Conservation (phyloP, 1,140 invertebrate genomes). For the Apis laboriosa region DNA sequence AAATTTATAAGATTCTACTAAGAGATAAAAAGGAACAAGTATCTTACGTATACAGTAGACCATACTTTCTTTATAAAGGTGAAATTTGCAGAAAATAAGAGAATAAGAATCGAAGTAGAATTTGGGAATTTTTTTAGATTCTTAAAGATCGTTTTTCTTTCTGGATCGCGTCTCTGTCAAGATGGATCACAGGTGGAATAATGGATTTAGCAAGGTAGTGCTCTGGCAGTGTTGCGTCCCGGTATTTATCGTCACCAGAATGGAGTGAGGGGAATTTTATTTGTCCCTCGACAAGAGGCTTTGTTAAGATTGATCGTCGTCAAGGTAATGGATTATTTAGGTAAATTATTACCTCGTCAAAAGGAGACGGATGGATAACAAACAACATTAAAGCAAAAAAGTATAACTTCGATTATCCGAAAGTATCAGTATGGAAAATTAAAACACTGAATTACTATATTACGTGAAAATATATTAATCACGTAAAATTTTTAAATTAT, state of each 20-base stretch:
- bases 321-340: slow-evolving; percentile 7
- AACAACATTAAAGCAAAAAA: too few relatives aligned
- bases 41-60: too few relatives aligned
- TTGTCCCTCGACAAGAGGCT: background rate
- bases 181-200: slow-evolving; percentile 11
- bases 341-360: background rate
- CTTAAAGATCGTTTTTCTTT: background rate
- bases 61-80: background rate
- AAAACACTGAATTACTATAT: too few relatives aligned
- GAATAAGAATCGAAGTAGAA: background rate
- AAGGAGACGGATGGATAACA: background rate
- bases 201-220: slow-evolving; percentile 13
- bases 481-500: too few relatives aligned
- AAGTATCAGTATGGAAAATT: too few relatives aligned
- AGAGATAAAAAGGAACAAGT: too few relatives aligned
- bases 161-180: background rate
- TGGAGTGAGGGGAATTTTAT: background rate
- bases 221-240: background rate
- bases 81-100: background rate
- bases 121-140: too few relatives aligned
- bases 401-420: too few relatives aligned
- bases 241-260: background rate
- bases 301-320: slow-evolving; percentile 14
- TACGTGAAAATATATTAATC: too few relatives aligned
- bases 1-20: too few relatives aligned